A percentile compares a stretch with the other conserved stretches of the same genome.
These are phyloP conservation scores for Calidris pygmaea DNA, from an alignment of 2,113 vertebrate genomes.

Conservation along the genomic window DNA sequence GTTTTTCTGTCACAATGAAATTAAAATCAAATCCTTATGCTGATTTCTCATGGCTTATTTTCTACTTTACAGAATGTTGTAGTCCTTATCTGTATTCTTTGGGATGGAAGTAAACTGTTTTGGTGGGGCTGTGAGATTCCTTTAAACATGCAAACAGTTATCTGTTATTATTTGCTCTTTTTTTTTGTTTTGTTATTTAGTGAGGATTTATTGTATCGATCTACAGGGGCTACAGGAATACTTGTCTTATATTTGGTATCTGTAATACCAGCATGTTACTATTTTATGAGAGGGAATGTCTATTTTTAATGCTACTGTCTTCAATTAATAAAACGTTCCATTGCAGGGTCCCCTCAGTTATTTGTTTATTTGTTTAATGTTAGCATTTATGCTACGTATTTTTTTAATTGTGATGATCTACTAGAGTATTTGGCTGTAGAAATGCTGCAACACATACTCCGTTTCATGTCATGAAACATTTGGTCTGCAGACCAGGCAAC, in stretches of 20 bases:
- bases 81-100: neutral
- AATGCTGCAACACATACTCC: neutral
- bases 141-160: neutral
- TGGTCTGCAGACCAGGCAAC: conserved; percentile 69
- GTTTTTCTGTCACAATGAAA: neutral
- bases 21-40: neutral
- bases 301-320: conserved; percentile 29
- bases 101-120: neutral
- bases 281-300: neutral
- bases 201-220: neutral
- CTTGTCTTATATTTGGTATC: neutral
- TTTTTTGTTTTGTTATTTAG: neutral
- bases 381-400: neutral
- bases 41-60: neutral
- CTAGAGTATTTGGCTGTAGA: neutral
- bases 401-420: neutral
- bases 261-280: conserved; percentile 4
- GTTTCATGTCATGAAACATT: conserved; percentile 1
- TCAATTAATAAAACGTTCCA: neutral
- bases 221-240: neutral
- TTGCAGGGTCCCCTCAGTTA: neutral
- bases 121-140: neutral
- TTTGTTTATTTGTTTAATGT: neutral
- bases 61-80: neutral
- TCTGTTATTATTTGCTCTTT: neutral